Base-by-base conservation (phyloP, 2,797 vertebrate species). In the Poecilia velifera region DNA sequence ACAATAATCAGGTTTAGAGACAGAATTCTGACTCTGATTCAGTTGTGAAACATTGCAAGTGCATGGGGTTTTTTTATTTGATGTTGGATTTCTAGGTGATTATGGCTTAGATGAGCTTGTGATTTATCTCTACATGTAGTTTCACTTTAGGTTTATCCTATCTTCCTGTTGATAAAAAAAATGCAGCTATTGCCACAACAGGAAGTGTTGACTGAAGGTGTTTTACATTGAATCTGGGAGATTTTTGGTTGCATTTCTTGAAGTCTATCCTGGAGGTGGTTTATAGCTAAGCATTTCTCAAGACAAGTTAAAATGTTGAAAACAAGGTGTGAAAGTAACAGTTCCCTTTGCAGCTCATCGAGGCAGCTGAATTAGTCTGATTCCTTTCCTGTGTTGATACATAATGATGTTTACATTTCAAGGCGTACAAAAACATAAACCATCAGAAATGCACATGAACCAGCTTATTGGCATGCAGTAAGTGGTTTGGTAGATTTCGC, bases 151-250 rank as follows among this genome's bases (percentile, higher is more conserved):
- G 39, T 68, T 41, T 68, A 6, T 36, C 16, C 20, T 41, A 41
- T 25, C 16, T 68, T 68, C 36, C 18, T 68, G 64, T 39, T 68
- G 62, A 41, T 68, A 10, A 68, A 66, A 66, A 31, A 18, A 39
- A 68, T 4, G 2, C 36, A 8, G 4, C 64, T 68, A 10, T 10
- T 41, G 36, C 64, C 64, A 41, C 20, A 68, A 68, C 64, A 41
- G 64, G 36, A 68, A 39, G 36, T 43, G 66, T n/a, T 70, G 64
- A 68, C 64, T 39, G 64, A 68, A 41, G 36, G 36, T 68, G 64
- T 41, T 68, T 68, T 22, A 68, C 36, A 68, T 12, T 68, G 36
- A 68, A 68, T 68, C 36, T 68, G 36, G 39, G 64, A 41, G 22
- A 68, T 41, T 68, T 39, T 41, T 41, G 36, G 22, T 8, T 7